Base-by-base conservation (phyloP, 2,113 vertebrate species). In the Oryzias curvinotus region DNA sequence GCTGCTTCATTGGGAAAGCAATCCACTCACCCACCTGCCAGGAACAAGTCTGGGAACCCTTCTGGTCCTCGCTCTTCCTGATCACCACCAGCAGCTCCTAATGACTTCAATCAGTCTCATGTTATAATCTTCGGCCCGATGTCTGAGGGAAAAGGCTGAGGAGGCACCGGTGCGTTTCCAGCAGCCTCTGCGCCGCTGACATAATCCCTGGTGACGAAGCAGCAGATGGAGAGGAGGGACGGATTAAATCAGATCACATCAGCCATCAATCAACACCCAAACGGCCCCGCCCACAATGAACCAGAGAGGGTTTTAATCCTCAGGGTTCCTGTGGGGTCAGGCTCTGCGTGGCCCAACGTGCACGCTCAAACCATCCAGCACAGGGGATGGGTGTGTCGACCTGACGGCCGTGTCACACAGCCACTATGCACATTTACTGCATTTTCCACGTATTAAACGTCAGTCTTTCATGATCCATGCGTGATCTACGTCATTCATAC, bases 221-320 rank as follows among this genome's bases (percentile, higher is more conserved):
- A n/a, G 62, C 17, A 21, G 14, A 62, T 41, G 30, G 25, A 59
- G 18, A 60, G 63, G 28, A 51, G 64, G 30, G 14, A 50, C 44
- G 75, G 83, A 87, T 85, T 82, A 82, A 3, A 30, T 71, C 53
- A 64, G 64, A 71, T 82, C 69, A 69, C 65, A 69, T 61, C 71
- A 36, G 18, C 5, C 1, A 73, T 73, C 80, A 74, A 71, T 62
- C 65, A 71, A 8, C 45, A 63, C 66, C 69, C 54, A 54, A 17
- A 12, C 51, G 23, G 30, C 57, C 68, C 26, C 47, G 47, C 30
- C 43, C 52, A 45, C 54, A 57, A 14, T 30, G 23, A 41, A 26
- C 13, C 15, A 59, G 36, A 60, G 53, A 23, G 62, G 58, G 44
- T 62, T 55, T 64, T 78, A 68, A 80, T 65, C 65, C 70, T 57